These are phyloP conservation scores for Lamellibrachia satsuma DNA, from an alignment of 2,888 invertebrate species.

Conservation along the genomic window DNA sequence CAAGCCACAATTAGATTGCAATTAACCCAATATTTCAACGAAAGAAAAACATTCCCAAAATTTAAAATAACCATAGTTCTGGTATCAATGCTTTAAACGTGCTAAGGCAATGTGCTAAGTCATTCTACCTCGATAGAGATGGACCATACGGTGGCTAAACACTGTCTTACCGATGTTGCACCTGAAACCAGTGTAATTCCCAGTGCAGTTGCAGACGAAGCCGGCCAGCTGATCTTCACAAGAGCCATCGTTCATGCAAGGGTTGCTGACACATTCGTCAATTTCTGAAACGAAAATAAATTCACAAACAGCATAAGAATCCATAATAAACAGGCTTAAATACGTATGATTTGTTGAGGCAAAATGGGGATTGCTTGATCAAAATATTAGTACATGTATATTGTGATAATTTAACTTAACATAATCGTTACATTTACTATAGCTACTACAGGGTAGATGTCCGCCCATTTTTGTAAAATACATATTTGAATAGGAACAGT, in stretches of 20 bases:
- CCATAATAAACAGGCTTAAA: too few relatives aligned
- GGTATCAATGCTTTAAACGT: not conserved
- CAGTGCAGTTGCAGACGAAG: not conserved
- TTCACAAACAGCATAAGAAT: not conserved
- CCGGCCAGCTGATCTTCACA: not conserved
- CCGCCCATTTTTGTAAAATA: too few relatives aligned
- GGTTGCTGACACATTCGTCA: not conserved
- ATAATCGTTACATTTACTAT: too few relatives aligned
- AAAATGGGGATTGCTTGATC: too few relatives aligned
- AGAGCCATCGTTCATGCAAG: not conserved
- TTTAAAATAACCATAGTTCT: not conserved
- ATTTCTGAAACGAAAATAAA: not conserved
- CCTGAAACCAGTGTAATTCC: not conserved
- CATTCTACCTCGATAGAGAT: not conserved
- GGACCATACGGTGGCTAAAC: not conserved
- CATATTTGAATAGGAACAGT: too few relatives aligned
- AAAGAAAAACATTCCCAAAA: not conserved
- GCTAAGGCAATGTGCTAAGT: not conserved
- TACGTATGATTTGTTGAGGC: too few relatives aligned
- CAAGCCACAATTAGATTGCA: not conserved
- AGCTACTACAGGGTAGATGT: too few relatives aligned
- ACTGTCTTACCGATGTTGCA: not conserved
- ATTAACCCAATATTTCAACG: not conserved
- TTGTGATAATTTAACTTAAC: too few relatives aligned
- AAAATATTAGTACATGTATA: too few relatives aligned